Base-by-base conservation (phyloP, 2,113 vertebrate genomes). In the Melanotaenia duboulayi region DNA sequence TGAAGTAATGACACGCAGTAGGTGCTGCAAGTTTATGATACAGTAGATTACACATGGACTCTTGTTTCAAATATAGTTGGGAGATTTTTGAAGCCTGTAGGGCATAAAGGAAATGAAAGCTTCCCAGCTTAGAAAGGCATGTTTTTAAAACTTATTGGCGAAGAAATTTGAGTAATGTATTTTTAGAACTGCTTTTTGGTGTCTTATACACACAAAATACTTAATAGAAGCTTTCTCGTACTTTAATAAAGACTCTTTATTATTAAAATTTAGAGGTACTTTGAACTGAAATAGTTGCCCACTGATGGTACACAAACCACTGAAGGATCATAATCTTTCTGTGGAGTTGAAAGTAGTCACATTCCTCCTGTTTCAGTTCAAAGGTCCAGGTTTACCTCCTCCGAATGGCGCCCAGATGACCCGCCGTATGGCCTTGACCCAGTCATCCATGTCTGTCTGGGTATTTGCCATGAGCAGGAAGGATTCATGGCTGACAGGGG, bases 401-500 rank as follows among this genome's bases (percentile, higher is more conserved):
- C 97, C 96, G 78, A 97, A 96, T 0, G 96, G 97, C 74, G 96
- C 95, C 96, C 96, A 97, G 91, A 98, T 97, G 94, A 97, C 96
- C 66, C 96, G 90, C 24, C 95, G 94, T 87, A 99, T 97, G 88
- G 96, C 96, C 91, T 96, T 97, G 85, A 99, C 96, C 97, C 97
- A 99, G 87, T 97, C 96, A 52, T 98, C 96, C 96, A 97, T 96
- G 89, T 98, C 96, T 0, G 91, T 95, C 94, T 97, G 96, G 72
- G 97, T 96, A 92, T 95, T 98, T 67, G 97, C 96, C 97, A 98
- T 97, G 48, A 99, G 96, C 76, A 99, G 93, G 85, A 97, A 95
- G 80, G 96, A 94, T 86, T 99, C 97, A 59, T 97, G 96, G 91
- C 94, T 96, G 90, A 96, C 90, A 1, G 95, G 91, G 0, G 92